Conservation (phyloP, 2,797 vertebrate genomes). For the Telmatherina bonti region DNA sequence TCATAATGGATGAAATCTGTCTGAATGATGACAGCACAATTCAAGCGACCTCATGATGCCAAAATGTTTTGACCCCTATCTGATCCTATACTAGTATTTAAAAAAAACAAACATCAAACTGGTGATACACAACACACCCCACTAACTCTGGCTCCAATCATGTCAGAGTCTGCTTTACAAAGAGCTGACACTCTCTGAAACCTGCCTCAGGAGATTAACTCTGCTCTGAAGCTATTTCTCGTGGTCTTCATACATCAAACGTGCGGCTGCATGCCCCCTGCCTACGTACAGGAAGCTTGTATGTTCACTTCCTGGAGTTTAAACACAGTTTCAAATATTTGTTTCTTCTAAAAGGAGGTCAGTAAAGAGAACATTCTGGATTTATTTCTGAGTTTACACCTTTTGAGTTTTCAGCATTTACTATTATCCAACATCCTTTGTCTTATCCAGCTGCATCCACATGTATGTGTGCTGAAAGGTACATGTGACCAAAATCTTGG, state of each 20-base stretch:
- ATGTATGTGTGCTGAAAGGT: no score
- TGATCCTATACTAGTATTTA: conserved; percentile 14
- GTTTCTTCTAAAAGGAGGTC: background rate
- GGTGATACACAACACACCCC: background rate
- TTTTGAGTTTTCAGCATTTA: background rate
- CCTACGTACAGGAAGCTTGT: no score
- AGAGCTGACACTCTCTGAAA: background rate
- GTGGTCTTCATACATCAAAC: conserved; percentile 11
- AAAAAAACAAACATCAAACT: background rate
- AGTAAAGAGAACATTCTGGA: background rate
- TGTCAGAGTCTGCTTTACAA: background rate
- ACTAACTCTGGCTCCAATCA: no score
- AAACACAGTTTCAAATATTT: background rate
- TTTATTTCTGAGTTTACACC: background rate
- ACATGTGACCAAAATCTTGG: no score
- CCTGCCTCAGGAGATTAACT: background rate
- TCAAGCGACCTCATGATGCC: conserved; percentile 9
- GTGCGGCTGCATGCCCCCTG: conserved; percentile 3
- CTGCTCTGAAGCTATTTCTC: background rate
- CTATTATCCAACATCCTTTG: no score
- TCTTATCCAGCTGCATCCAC: background rate
- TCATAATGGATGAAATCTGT: background rate
- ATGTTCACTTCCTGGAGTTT: background rate
- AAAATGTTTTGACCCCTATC: conserved; percentile 15
- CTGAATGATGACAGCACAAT: background rate